A percentile compares a stretch with the other conserved stretches of the same genome.
These are phyloP conservation scores for Aspidapion aeneum DNA, from an alignment of 2,888 invertebrate genomes.

Conservation along the genomic window DNA sequence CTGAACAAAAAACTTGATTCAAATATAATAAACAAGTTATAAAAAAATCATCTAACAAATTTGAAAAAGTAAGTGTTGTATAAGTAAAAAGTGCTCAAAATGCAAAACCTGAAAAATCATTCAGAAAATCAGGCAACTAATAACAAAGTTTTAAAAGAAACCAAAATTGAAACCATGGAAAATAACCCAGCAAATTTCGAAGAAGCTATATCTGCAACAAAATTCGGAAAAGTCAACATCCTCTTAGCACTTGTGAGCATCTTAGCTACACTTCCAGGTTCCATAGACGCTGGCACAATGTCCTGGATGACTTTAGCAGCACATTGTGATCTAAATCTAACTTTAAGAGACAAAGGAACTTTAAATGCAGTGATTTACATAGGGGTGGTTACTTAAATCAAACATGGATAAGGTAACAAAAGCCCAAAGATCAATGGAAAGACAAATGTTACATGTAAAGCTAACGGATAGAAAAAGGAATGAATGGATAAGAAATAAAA, in stretches of 20 bases:
- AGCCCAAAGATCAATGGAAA: no score
- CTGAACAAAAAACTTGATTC: no score
- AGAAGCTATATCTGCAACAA: conserved; percentile 62
- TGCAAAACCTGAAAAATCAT: no score
- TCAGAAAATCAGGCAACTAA: background rate
- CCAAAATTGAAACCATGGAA: conserved; percentile 46
- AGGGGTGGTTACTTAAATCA: conserved; percentile 73
- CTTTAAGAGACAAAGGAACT: conserved; percentile 65
- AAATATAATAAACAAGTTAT: no score
- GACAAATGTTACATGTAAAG: no score
- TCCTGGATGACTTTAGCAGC: conserved; percentile 71
- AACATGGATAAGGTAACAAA: no score
- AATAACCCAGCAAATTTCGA: conserved; percentile 67
- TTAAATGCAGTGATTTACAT: conserved; percentile 68
- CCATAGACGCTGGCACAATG: conserved; percentile 67
- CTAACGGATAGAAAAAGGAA: no score
- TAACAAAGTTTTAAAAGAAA: background rate
- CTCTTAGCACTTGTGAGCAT: conserved; percentile 53
- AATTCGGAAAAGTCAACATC: conserved; percentile 69
- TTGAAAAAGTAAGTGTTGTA: no score
- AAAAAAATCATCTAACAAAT: no score
- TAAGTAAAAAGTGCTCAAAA: no score
- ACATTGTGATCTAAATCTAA: conserved; percentile 67
- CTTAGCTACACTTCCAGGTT: conserved; percentile 62
- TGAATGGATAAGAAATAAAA: no score